A percentile compares a stretch with the other conserved stretches of the same genome.
Evolutionary conservation across 2,888 invertebrate genomes (phyloP).

Genomic region (Malthinus seriepunctatus): DNA sequence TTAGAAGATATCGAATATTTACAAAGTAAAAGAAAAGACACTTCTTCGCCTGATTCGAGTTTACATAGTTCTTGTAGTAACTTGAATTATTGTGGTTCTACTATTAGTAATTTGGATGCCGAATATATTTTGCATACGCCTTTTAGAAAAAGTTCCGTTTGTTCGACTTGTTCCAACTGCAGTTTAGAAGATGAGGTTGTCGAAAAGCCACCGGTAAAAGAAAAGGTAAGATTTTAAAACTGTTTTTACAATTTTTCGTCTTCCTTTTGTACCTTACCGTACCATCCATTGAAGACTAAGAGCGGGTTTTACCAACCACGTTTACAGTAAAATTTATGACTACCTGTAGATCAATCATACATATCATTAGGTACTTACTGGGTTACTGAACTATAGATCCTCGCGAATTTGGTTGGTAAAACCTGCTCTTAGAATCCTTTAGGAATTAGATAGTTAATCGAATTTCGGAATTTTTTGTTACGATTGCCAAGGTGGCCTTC

Average conservation of each 20-base stretch:
- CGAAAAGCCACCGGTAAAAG: conserved; percentile 48
- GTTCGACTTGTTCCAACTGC: conserved; percentile 74
- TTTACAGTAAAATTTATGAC: not conserved
- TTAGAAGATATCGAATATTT: conserved; percentile 65
- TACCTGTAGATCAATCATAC: no score
- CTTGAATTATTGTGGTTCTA: conserved; percentile 61
- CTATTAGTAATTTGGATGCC: conserved; percentile 59
- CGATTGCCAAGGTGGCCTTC: no score
- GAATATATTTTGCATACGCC: conserved; percentile 61
- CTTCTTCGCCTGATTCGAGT: conserved; percentile 60
- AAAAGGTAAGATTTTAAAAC: conserved; percentile 24
- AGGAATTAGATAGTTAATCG: no score
- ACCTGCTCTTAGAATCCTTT: no score
- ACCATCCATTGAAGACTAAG: no score
- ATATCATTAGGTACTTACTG: no score
- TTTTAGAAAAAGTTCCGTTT: conserved; percentile 70
- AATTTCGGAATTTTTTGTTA: no score
- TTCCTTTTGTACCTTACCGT: conserved; percentile 10
- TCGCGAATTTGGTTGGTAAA: no score
- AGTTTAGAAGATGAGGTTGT: conserved; percentile 72
- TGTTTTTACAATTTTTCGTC: conserved; percentile 1
- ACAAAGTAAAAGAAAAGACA: conserved; percentile 53
- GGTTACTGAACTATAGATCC: no score
- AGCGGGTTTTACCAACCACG: no score
- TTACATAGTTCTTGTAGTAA: conserved; percentile 63